A percentile compares a stretch with the other conserved stretches of the same genome.
Conservation (phyloP, 2,113 vertebrate genomes). For the Galeopterus variegatus region DNA sequence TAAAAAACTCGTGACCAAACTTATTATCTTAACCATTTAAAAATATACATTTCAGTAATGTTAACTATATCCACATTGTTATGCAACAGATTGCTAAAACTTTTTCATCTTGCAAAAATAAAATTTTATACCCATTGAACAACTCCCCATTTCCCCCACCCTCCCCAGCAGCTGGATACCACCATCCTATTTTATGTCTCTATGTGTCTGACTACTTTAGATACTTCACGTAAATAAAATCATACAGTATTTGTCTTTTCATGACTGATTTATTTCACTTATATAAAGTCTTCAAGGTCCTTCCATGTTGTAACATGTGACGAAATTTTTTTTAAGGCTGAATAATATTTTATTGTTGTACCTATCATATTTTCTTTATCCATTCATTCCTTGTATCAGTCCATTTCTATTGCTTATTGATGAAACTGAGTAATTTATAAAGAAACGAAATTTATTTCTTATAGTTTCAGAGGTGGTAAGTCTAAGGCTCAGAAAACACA, state of each 20-base stretch:
- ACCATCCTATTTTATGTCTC: background rate
- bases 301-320: background rate
- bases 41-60: background rate
- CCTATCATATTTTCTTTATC: background rate
- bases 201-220: background rate
- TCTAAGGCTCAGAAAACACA: too few relatives aligned
- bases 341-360: background rate
- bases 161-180: background rate
- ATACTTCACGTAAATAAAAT: background rate
- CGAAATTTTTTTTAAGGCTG: background rate
- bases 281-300: background rate
- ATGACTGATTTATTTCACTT: background rate
- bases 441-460: too few relatives aligned
- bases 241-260: background rate
- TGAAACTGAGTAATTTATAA: too few relatives aligned
- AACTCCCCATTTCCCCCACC: background rate
- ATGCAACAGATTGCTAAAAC: background rate
- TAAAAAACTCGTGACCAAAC: background rate
- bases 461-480: too few relatives aligned
- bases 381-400: too few relatives aligned
- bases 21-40: background rate
- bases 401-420: too few relatives aligned
- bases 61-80: background rate
- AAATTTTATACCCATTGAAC: background rate
- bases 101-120: background rate